phyloP scores from a whole-genome alignment of 2,888 invertebrate species.

The Torymus tubicola region DNA sequence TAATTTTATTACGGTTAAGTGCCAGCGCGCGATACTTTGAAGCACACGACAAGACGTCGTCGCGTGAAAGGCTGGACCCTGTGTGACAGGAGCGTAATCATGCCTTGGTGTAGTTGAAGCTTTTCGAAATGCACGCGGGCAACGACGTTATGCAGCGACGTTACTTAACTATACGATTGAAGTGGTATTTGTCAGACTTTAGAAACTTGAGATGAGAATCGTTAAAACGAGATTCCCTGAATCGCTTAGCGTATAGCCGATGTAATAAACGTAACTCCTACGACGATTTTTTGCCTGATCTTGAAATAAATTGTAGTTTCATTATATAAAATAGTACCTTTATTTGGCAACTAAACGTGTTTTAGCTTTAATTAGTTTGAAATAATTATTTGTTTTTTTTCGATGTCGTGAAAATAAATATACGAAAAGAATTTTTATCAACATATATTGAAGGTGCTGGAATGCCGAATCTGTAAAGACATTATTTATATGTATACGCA shows the following conservation, averaged over 20 bases:
- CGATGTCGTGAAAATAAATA: too few species aligned
- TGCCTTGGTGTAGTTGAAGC: not conserved
- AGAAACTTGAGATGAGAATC: conserved; percentile 38
- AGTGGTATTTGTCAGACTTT: conserved; percentile 16
- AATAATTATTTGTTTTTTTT: too few species aligned
- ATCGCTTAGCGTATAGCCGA: not conserved
- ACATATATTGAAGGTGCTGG: too few species aligned
- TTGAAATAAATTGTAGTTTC: too few species aligned
- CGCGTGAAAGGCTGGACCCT: conserved; percentile 38
- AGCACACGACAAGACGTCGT: conserved; percentile 28
- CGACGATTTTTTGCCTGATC: conserved; percentile 2
- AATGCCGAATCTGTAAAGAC: too few species aligned
- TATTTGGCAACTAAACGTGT: too few species aligned
- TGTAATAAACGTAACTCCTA: conserved; percentile 6
- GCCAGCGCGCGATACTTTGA: not conserved
- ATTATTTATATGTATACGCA: conserved; percentile 1
- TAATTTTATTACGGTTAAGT: conserved; percentile 22
- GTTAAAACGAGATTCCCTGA: conserved; percentile 21
- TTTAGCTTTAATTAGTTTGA: too few species aligned
- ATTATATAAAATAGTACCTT: too few species aligned
- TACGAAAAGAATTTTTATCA: too few species aligned
- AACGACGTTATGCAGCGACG: conserved; percentile 18
- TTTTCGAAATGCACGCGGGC: conserved; percentile 36
- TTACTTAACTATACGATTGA: conserved; percentile 31
- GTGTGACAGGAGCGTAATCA: conserved; percentile 10